Percentiles rank a stretch among this genome's conserved stretches.
These are phyloP conservation scores for Drosophila koepferae DNA, from an alignment of 2,888 invertebrate genomes.

Conservation along the genomic window DNA sequence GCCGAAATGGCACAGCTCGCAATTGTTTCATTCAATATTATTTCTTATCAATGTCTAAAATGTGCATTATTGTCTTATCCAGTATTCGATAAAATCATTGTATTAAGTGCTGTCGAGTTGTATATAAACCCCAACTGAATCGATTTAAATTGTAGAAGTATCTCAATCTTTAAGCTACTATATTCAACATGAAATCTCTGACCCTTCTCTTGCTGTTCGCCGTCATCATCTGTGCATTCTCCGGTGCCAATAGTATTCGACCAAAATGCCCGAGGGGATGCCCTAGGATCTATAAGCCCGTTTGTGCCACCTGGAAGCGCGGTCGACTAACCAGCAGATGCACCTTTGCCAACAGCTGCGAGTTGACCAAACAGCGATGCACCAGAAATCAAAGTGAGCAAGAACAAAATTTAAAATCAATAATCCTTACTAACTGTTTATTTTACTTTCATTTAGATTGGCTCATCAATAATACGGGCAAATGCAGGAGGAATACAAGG, in stretches of 20 bases:
- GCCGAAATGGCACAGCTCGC: not conserved
- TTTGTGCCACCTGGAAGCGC: constrained; percentile 27
- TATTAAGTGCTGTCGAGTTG: not conserved
- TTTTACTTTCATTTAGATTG: constrained; percentile 13
- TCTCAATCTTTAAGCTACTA: not conserved
- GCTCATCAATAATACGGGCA: not conserved
- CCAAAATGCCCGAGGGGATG: not conserved
- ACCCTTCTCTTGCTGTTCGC: constrained; percentile 2
- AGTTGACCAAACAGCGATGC: constrained; percentile 2
- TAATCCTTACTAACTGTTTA: not conserved
- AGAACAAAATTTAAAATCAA: accelerated
- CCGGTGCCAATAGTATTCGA: not conserved
- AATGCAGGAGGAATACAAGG: not conserved
- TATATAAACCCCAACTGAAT: constrained; percentile 34
- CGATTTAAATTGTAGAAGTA: not conserved
- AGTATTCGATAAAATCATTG: not conserved
- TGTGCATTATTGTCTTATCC: not conserved
- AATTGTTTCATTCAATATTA: constrained; percentile 8
- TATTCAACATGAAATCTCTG: constrained; percentile 29
- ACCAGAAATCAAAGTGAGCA: not conserved
- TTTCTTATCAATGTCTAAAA: not conserved
- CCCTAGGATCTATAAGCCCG: not conserved
- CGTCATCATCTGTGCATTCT: not conserved
- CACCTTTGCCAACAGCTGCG: constrained; percentile 39
- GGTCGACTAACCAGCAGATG: constrained; percentile 13